Base-by-base conservation (phyloP, 2,888 invertebrate genomes). In the Abrostola tripartita region DNA sequence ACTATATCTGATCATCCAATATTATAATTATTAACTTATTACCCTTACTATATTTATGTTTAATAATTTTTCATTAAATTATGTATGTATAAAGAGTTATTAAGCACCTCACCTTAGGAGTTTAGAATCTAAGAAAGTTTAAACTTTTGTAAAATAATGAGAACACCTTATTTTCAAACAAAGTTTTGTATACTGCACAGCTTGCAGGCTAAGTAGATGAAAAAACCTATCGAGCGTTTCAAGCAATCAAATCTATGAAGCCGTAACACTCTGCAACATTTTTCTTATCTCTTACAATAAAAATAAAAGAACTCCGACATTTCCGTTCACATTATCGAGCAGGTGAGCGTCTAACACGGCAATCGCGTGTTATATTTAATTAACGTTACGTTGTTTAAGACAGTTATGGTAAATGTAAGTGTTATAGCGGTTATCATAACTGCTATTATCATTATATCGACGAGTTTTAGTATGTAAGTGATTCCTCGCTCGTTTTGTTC, bases 361-460 rank as follows among this genome's bases (percentile, higher is more conserved):
- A 40, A 56, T 76, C 58, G 70, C 66, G 62, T 72, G 68, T 50
- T 52, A 51, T 55, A 71, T 67, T 76, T 64, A 71, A 78, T 73
- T 67, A 78, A 61, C 64, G 63, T 52, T 37, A 68, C 66, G 68
- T 76, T 73, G 65, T 76, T 71, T 69, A 71, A 76, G 65, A 73
- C 61, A 67, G 63, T 59, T 52, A 65, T 50, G 44, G 59, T 73
- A 61, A 73, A 57, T 38, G 68, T 63, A 73, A 71, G 53, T 68
- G 63, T 79, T 62, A 78, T 73, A 61, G 57, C 59, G 41, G 61
- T 60, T 71, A 76, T 71, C 66, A 76, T 78, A 76, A 65, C 65
- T 56, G 59, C 47, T 71, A 73, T 76, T 68, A 65, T 52, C 52
- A 65, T 72, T 78, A 72, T 62, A 63, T 61, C 70, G 70, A 65